Percentiles rank a stretch among this genome's conserved stretches.
These are phyloP conservation scores for Cervus canadensis DNA, from an alignment of 2,113 vertebrate species.

Conservation along the genomic window DNA sequence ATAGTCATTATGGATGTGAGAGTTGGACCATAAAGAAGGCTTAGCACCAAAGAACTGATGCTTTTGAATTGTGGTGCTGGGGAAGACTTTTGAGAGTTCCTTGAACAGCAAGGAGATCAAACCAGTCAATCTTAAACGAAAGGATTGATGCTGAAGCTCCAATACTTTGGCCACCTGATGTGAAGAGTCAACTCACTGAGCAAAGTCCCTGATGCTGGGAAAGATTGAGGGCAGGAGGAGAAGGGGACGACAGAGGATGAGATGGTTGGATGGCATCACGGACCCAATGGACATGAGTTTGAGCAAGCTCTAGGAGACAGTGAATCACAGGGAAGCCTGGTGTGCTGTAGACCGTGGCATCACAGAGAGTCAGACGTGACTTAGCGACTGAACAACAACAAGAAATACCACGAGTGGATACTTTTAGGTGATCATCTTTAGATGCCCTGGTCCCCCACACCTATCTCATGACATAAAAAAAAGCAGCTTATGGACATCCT, in stretches of 20 bases:
- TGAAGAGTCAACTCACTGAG: background rate
- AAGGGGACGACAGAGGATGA: background rate
- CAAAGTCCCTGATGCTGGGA: background rate
- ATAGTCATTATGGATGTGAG: background rate
- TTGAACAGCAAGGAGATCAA: background rate
- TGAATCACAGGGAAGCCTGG: background rate
- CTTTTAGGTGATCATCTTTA: background rate
- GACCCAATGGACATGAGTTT: background rate
- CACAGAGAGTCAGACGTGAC: background rate
- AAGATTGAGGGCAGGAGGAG: background rate
- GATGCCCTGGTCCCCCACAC: background rate
- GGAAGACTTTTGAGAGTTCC: background rate
- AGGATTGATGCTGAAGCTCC: background rate
- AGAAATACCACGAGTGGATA: background rate
- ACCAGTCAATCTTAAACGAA: background rate
- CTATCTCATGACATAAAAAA: background rate
- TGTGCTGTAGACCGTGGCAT: background rate
- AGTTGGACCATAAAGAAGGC: background rate
- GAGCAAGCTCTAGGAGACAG: background rate
- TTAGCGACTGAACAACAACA: background rate
- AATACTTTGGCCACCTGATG: background rate
- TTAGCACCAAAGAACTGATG: background rate
- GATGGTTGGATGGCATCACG: background rate
- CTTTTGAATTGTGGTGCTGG: background rate
- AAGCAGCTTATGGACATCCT: background rate